phyloP scores from a whole-genome alignment of 2,113 vertebrate species.

The Holacanthus passer region DNA sequence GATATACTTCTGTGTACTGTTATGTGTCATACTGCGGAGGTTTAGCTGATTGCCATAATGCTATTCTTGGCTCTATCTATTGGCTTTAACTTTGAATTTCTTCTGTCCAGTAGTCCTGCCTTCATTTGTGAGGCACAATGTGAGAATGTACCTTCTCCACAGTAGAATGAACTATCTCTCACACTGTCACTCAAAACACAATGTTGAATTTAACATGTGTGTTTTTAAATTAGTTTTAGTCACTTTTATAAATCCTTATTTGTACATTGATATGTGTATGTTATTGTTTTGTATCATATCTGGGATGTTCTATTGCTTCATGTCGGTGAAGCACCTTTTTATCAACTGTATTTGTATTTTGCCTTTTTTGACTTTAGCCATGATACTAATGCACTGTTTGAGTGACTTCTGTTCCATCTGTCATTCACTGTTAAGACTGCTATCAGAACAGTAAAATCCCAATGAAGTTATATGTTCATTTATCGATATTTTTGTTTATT shows the following conservation, averaged over 20 bases:
- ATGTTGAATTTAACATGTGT: neutral
- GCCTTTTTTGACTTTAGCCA: neutral
- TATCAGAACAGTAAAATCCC: neutral
- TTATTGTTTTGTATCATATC: constrained; percentile 4
- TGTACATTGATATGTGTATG: constrained; percentile 7
- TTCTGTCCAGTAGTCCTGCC: neutral
- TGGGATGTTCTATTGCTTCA: neutral
- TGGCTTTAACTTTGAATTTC: neutral
- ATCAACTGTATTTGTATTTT: neutral
- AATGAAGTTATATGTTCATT: neutral
- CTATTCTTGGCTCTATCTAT: too few species aligned
- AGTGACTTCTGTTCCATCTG: constrained; percentile 7
- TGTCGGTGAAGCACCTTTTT: constrained; percentile 22
- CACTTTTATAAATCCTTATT: neutral
- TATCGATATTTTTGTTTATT: neutral
- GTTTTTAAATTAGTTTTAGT: neutral
- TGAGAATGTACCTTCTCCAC: neutral
- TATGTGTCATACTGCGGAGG: neutral
- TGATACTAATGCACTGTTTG: neutral
- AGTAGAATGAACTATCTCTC: neutral
- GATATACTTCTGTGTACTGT: neutral
- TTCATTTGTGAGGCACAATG: neutral
- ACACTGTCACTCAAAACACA: neutral
- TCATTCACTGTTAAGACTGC: neutral
- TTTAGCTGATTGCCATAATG: neutral